Evolutionary conservation across 2,113 vertebrate species (phyloP).

Genomic region (Zosterops lateralis): DNA sequence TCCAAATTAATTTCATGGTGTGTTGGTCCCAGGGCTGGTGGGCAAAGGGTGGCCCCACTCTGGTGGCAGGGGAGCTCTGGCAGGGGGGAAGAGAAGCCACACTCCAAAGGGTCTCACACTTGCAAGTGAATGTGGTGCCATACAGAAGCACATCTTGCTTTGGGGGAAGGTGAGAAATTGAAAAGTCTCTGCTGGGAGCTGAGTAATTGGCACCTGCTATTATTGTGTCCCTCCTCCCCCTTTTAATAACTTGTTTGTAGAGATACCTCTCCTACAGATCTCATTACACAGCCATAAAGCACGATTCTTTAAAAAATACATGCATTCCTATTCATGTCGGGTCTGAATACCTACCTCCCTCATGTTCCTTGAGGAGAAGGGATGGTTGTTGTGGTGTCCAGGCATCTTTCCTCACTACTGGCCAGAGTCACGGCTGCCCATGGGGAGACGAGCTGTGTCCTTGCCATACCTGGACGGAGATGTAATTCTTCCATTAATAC

Average conservation of each 20-base stretch:
- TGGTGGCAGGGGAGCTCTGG: not conserved
- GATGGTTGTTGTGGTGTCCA: not conserved
- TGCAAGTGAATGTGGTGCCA: not conserved
- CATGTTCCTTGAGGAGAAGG: not conserved
- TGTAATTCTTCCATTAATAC: not conserved
- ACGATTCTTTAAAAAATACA: not conserved
- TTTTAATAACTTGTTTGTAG: constrained; percentile 54
- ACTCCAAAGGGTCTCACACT: not conserved
- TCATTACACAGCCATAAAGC: not conserved
- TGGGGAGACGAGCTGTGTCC: not conserved
- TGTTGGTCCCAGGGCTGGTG: not conserved
- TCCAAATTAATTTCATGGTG: not conserved
- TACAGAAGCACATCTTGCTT: constrained; percentile 48
- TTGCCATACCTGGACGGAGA: not conserved
- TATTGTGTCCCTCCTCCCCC: constrained; percentile 27
- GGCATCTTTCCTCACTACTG: not conserved
- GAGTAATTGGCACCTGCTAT: constrained; percentile 64
- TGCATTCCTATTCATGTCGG: not conserved
- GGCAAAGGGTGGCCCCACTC: not conserved
- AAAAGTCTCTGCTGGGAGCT: constrained; percentile 43
- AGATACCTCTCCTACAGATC: constrained; percentile 37
- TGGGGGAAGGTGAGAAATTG: constrained; percentile 60
- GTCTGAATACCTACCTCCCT: not conserved
- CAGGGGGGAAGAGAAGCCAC: not conserved
- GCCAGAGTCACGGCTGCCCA: fast-evolving